Percentiles rank a stretch among this genome's conserved stretches.
phyloP scores from a whole-genome alignment of 2,113 vertebrate genomes.

The Puma concolor region DNA sequence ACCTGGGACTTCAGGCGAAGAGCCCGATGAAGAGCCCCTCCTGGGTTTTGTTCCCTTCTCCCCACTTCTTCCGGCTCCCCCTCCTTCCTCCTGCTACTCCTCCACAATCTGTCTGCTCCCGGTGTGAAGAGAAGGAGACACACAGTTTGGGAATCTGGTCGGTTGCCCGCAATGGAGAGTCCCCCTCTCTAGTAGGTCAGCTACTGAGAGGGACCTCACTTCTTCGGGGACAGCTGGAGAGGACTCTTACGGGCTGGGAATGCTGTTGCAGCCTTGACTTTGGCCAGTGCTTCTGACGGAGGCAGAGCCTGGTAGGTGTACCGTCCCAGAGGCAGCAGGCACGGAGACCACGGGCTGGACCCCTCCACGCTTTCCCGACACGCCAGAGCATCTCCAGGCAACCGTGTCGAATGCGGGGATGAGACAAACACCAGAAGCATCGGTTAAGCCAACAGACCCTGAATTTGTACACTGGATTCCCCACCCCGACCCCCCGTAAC shows the following conservation, averaged over 20 bases:
- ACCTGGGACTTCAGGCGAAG: constrained; percentile 72
- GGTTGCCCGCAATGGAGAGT: constrained; percentile 56
- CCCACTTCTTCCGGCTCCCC: constrained; percentile 64
- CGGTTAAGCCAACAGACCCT: not conserved
- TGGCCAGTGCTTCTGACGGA: not conserved
- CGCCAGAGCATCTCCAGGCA: constrained; percentile 6
- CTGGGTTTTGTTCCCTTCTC: constrained; percentile 71
- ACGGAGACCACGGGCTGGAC: not conserved
- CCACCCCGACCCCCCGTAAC: not conserved
- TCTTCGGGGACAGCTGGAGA: not conserved
- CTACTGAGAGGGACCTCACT: not conserved
- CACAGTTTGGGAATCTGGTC: constrained; percentile 59
- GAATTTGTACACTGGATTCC: constrained; percentile 13
- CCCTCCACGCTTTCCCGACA: not conserved
- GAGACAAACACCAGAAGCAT: not conserved
- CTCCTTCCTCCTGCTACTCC: constrained; percentile 1
- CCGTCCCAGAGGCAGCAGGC: not conserved
- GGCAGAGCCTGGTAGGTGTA: not conserved
- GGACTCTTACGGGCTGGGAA: not conserved
- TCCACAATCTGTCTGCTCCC: constrained; percentile 71
- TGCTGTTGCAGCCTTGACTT: not conserved
- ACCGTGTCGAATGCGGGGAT: not conserved
- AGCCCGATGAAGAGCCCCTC: constrained; percentile 65
- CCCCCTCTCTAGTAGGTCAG: constrained; percentile 56
- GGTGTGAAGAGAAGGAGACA: constrained; percentile 67